These are phyloP conservation scores for Cliona cf. orientalis DNA, from an alignment of 37 sponge, comb jelly and placozoan genomes.

Conservation along the genomic window DNA sequence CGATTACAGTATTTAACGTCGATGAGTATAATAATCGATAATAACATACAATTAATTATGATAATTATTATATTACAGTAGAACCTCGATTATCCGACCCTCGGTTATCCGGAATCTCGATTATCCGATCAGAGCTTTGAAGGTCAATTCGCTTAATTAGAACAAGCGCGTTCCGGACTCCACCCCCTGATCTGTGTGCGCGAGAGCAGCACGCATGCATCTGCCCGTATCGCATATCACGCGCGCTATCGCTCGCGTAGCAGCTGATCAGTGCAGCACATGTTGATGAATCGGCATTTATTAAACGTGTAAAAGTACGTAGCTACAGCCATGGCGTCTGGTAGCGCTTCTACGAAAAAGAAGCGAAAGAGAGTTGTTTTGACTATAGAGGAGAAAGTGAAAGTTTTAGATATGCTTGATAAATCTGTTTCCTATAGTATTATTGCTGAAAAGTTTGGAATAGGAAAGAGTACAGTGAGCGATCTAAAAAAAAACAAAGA, in stretches of 20 bases:
- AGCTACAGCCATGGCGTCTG: not conserved
- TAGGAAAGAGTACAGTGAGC: conserved; percentile 61
- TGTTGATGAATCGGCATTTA: no score
- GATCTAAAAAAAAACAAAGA: conserved; percentile 62
- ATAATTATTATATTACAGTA: no score
- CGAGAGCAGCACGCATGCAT: no score
- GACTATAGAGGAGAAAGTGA: conserved; percentile 31
- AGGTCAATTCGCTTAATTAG: conserved; percentile 1
- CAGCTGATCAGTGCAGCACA: no score
- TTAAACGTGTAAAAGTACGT: not conserved
- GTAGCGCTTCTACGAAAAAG: not conserved
- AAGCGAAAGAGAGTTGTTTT: conserved; percentile 41
- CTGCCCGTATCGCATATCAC: no score
- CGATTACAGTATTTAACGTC: no score
- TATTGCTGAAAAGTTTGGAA: conserved; percentile 51
- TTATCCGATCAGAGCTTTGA: not conserved
- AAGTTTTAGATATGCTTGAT: conserved; percentile 29
- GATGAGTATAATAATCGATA: no score
- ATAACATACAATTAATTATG: no score
- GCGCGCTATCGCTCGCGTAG: not conserved
- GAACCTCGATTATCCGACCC: no score
- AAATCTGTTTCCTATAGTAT: conserved; percentile 48
- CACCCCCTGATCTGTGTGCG: no score
- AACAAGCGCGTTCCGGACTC: no score
- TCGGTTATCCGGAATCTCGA: no score